phyloP scores from a whole-genome alignment of 1,140 invertebrate species.

The Cherax quadricarinatus region DNA sequence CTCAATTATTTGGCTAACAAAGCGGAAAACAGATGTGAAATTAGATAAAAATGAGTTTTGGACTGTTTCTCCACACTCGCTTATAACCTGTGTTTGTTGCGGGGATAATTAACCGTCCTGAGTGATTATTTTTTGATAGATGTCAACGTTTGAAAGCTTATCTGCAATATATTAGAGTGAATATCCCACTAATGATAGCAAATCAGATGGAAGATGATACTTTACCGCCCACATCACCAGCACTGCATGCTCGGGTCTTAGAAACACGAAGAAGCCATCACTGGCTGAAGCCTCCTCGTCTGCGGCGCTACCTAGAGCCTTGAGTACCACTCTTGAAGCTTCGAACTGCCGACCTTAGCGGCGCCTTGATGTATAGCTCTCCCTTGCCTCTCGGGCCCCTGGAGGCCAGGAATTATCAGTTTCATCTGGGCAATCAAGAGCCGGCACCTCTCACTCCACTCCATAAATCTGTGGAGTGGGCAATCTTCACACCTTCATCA shows the following conservation, averaged over 20 bases:
- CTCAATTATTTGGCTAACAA: conserved; percentile 62
- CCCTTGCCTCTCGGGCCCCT: background rate
- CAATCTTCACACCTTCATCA: conserved; percentile 63
- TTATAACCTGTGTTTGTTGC: conserved; percentile 18
- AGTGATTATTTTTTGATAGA: conserved; percentile 61
- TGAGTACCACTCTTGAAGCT: background rate
- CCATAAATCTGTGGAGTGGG: conserved; percentile 47
- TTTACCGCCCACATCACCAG: conserved; percentile 31
- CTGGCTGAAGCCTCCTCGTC: conserved; percentile 9
- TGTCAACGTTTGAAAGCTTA: conserved; percentile 60
- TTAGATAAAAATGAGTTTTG: conserved; percentile 37
- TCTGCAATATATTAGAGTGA: conserved; percentile 60
- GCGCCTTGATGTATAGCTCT: background rate
- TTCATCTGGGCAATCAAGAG: conserved; percentile 53
- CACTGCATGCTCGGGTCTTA: conserved; percentile 35
- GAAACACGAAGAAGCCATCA: conserved; percentile 16
- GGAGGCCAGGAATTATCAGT: conserved; percentile 44
- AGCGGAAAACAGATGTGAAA: conserved; percentile 61
- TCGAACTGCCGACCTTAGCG: background rate
- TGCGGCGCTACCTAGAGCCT: background rate
- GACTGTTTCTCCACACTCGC: background rate
- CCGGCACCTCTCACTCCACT: conserved; percentile 43
- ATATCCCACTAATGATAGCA: conserved; percentile 56
- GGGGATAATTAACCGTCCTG: conserved; percentile 25
- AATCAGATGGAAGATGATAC: conserved; percentile 53